phyloP scores from a whole-genome alignment of 2,888 invertebrate species.

The Hypsopygia costalis region DNA sequence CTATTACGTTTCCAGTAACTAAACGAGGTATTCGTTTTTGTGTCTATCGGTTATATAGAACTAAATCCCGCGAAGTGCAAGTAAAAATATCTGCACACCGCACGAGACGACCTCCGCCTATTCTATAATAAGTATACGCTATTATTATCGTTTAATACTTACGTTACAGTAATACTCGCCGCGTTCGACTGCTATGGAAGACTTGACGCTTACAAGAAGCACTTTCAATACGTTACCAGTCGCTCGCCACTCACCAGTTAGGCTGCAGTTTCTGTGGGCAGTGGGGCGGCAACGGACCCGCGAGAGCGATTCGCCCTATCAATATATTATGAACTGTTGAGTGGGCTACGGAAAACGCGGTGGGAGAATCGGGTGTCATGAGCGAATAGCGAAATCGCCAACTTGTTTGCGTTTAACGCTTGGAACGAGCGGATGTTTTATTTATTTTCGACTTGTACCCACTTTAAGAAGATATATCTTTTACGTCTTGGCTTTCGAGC shows the following conservation, averaged over 20 bases:
- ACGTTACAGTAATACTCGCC: conserved; percentile 66
- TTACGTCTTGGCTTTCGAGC: no score
- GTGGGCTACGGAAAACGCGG: no score
- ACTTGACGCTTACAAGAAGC: conserved; percentile 78
- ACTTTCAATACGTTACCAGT: conserved; percentile 71
- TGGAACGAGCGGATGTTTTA: no score
- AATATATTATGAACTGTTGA: no score
- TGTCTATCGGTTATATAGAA: conserved; percentile 63
- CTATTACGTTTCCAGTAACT: conserved; percentile 67
- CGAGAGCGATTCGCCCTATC: no score
- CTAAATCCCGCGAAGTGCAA: conserved; percentile 60
- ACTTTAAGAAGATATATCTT: no score
- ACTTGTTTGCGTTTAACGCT: no score
- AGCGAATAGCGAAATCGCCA: no score
- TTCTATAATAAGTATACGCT: conserved; percentile 72
- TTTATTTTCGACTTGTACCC: no score
- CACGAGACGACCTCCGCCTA: conserved; percentile 56
- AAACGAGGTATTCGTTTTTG: conserved; percentile 76
- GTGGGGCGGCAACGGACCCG: background rate
- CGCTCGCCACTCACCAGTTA: conserved; percentile 64
- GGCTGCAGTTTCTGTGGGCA: conserved; percentile 17
- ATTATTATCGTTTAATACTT: conserved; percentile 80
- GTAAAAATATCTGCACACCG: conserved; percentile 51
- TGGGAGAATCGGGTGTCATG: no score
- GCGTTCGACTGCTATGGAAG: conserved; percentile 79